Conservation (phyloP, 2,113 vertebrate genomes). For the Epinephelus moara region DNA sequence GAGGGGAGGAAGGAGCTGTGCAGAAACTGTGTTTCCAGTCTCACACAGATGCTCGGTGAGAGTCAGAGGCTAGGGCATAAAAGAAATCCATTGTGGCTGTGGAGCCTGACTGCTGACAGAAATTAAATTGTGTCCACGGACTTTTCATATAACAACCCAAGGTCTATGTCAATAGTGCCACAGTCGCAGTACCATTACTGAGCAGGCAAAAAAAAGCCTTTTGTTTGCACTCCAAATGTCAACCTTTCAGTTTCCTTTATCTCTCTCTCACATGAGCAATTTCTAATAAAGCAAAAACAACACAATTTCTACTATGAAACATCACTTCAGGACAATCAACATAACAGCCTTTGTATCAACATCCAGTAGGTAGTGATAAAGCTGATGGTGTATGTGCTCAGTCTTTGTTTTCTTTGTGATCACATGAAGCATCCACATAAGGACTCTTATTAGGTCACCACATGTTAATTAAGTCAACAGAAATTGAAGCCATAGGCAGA, state of each 20-base stretch:
- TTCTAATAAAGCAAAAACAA: constrained; percentile 39
- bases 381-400: neutral
- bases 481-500: neutral
- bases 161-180: constrained; percentile 79
- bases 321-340: constrained; percentile 13
- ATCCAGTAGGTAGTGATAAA: neutral
- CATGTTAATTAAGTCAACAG: neutral
- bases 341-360: neutral
- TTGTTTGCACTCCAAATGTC: constrained; percentile 56
- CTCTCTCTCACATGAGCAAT: constrained; percentile 31
- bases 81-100: constrained; percentile 84
- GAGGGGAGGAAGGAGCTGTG: constrained; percentile 54
- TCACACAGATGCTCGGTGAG: constrained; percentile 72
- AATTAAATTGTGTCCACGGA: constrained; percentile 86
- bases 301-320: neutral
- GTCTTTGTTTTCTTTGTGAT: neutral
- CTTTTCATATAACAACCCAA: constrained; percentile 83
- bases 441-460: neutral
- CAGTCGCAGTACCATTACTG: constrained; percentile 58
- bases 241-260: constrained; percentile 47
- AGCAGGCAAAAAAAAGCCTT: constrained; percentile 42
- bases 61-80: constrained; percentile 76
- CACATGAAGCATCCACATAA: neutral
- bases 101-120: constrained; percentile 82
- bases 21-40: constrained; percentile 62